A percentile compares a stretch with the other conserved stretches of the same genome.
Conservation (phyloP, 2,888 invertebrate species). For the Noctuana brunneofusca region DNA sequence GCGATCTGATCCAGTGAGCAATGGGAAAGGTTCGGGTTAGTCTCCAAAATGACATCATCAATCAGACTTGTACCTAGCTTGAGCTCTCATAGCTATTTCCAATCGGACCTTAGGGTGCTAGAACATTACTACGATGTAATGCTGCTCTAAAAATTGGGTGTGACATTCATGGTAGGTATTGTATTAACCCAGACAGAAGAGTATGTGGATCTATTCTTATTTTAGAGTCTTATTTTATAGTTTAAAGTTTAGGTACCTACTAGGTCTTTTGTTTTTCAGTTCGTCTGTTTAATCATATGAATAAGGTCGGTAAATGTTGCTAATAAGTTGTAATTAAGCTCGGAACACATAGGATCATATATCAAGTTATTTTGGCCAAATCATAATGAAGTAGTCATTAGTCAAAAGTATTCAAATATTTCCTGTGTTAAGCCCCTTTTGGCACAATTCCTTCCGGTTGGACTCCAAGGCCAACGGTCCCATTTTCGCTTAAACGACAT, state of each 20-base stretch:
- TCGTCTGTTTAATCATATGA: not conserved
- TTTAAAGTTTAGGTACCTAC: too few relatives aligned
- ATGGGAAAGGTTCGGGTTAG: conserved; percentile 3
- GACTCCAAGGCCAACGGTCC: conserved; percentile 2
- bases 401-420: conserved; percentile 12
- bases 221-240: too few relatives aligned
- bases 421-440: not conserved
- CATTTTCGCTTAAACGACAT: conserved; percentile 16
- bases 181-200: too few relatives aligned
- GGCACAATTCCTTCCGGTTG: conserved; percentile 15
- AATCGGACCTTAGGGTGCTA: not conserved
- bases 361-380: not conserved
- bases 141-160: not conserved
- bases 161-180: too few relatives aligned
- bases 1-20: not conserved
- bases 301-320: not conserved
- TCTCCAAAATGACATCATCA: not conserved
- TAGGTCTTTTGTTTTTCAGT: not conserved
- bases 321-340: conserved; percentile 4
- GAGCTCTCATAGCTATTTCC: not conserved
- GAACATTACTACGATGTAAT: not conserved
- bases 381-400: conserved; percentile 10
- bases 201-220: too few relatives aligned
- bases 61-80: too few relatives aligned
- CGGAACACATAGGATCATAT: not conserved